Conservation (phyloP, 2,113 vertebrate species). For the human region GRCh38 chr3:52060001-52060500, state of each 20-base stretch:
- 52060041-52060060: not conserved
- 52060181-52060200: not conserved
- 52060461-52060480: not conserved
- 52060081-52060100: not conserved
- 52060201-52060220: not conserved
- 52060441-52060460: not conserved
- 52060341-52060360: not conserved
- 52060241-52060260: not conserved
- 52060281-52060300: not conserved
- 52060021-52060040: not conserved
- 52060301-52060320: not conserved
- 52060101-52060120: not conserved
- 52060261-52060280: not conserved
- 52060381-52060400: not conserved
- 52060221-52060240: conserved; percentile 12
- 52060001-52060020: not conserved
- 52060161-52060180: accelerated
- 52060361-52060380: not conserved
- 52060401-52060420: not conserved
- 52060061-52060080: not conserved
- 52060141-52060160: accelerated
- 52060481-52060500: not conserved
- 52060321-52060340: not conserved
- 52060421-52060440: not conserved
- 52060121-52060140: not conserved